Base-by-base conservation (phyloP, 2,797 vertebrate genomes). In the Sebastiscus tertius region DNA sequence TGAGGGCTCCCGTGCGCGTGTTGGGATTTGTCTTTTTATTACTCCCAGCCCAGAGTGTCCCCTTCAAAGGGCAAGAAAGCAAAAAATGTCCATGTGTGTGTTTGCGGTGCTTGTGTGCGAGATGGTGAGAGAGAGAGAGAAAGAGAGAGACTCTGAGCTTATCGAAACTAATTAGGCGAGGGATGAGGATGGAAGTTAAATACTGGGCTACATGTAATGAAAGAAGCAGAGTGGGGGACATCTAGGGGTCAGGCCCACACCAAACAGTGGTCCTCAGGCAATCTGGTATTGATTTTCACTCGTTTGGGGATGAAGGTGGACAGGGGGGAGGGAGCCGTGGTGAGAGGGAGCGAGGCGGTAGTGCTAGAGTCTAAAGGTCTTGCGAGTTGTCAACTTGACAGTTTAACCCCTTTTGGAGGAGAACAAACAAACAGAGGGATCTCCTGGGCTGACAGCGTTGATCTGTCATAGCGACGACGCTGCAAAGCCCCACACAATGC, bases 161-260 rank as follows among this genome's bases (percentile, higher is more conserved):
- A 95, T 94, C 94, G 96, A 96, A 97, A 97, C 96, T 96, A 97
- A 98, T 97, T 97, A 98, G 96, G 95, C 93, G 90, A 94, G 82
- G 95, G 96, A 97, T 97, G 97, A 97, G 96, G 95, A 95, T 96
- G 96, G 95, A 97, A 96, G 94, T 95, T 96, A 97, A 98, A 97
- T 95, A 96, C 91, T 96, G 95, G 92, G 94, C 96, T 96, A 94
- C 93, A 94, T 87, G 93, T 96, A 94, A 96, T 96, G 96, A 96
- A 96, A 97, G 97, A 97, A 96, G 89, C 94, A 92, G 93, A 96
- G 95, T 86, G 86, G 95, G 94, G 94, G 92, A 95, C 94, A 96
- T 95, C 93, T 89, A 93, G 94, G 94, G 96, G 95, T 97, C 96
- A 97, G 95, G 93, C 95, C 94, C 95, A 96, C 94, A 93, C 95